Evolutionary conservation across 2,888 invertebrate species (phyloP), one percentile per base, ranked within the genome.

Genomic region (Uloborus plumipes): DNA sequence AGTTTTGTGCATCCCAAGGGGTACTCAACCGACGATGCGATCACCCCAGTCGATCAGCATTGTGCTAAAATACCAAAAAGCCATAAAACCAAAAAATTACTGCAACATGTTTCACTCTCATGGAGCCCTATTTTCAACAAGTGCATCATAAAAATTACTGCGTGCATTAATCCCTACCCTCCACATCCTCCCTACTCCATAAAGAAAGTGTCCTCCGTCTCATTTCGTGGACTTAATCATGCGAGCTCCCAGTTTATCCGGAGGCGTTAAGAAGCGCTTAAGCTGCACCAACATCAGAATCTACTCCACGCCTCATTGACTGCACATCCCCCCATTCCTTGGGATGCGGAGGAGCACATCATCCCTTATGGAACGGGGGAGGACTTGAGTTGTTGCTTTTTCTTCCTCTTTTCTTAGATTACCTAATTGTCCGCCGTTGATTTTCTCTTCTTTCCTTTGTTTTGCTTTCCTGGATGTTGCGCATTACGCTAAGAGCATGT

Each of bases 171-270:
- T 77, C 62, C 70, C 55, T 26, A 61, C 26, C 61, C 61, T 14
- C 13, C 16, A 16, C 16, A 61, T 65, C 39, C 72, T 16, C 49
- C 31, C 59, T 31, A 58, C 20, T 18, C 62, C n/a, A n/a, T 50
- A 55, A 61, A 51, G 62, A 62, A 18, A 39, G n/a, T n/a, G 50
- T n/a, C 15, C 39, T 72, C 50, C 31, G 49, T 69, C 69, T 67
- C 67, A 67, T 67, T 67, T 75, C 67, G 75, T 50, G 26, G 70
- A 77, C 77, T 77, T 77, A 77, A 77, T 77, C 77, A 77, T 61
- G 70, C 55, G 64, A 39, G 70, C n/a, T 47, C 49, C 49, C 55
- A 55, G 74, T 74, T 74, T 66, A 74, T 70, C 70, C 70, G 55
- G 70, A 64, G 77, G 67, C 62, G 69, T 51, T 55, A 77, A 70